Evolutionary conservation across 2,113 vertebrate genomes (phyloP).

Genomic region (Leptodactylus fuscus): DNA sequence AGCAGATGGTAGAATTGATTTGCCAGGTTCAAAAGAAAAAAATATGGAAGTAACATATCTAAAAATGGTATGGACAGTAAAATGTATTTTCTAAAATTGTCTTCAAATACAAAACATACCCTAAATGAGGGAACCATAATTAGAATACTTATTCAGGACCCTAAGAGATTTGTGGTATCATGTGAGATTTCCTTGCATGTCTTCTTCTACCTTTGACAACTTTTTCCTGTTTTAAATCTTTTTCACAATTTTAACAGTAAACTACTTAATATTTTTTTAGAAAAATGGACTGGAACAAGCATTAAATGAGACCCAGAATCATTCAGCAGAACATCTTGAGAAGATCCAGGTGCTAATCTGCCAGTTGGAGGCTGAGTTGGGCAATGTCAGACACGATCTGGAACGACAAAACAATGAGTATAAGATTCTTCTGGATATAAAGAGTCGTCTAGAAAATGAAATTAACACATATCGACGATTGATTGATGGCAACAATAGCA

Average conservation of each 20-base stretch:
- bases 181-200: too few relatives aligned
- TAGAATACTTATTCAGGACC: too few relatives aligned
- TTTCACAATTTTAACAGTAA: neutral
- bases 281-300: conserved; percentile 87
- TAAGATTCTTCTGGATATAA: conserved; percentile 88
- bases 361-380: conserved; percentile 84
- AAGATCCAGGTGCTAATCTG: conserved; percentile 80
- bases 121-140: too few relatives aligned
- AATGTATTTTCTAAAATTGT: too few relatives aligned
- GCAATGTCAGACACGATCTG: conserved; percentile 80
- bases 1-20: too few relatives aligned
- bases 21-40: too few relatives aligned
- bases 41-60: too few relatives aligned
- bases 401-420: conserved; percentile 86
- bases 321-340: conserved; percentile 82
- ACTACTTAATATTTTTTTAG: conserved; percentile 73
- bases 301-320: conserved; percentile 82
- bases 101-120: too few relatives aligned
- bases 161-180: too few relatives aligned
- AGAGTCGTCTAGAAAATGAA: conserved; percentile 95
- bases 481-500: conserved; percentile 83
- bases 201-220: neutral
- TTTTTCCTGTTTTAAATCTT: neutral
- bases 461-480: conserved; percentile 92
- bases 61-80: too few relatives aligned